These are phyloP conservation scores for Drosophila putrida DNA, from an alignment of 2,888 invertebrate species.

Conservation along the genomic window DNA sequence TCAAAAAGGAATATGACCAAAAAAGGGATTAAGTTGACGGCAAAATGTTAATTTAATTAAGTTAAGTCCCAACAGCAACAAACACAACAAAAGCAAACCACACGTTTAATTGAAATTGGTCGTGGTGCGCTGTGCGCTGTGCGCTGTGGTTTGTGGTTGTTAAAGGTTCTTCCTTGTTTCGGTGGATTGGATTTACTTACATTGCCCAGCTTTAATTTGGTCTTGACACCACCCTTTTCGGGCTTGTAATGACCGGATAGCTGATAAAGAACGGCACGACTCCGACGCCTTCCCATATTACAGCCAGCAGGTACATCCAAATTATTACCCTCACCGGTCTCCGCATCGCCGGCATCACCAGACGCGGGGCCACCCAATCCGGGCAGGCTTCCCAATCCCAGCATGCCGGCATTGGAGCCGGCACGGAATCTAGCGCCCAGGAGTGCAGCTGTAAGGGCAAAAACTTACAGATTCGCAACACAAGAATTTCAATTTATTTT, in stretches of 20 bases:
- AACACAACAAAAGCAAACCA: slow-evolving; percentile 22
- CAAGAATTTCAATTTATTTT: slow-evolving; percentile 46
- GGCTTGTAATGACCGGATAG: slow-evolving; percentile 98
- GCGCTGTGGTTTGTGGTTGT: slow-evolving; percentile 5
- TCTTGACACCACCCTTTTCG: slow-evolving; percentile 92
- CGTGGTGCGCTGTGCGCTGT: not conserved
- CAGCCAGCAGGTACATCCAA: slow-evolving; percentile 93
- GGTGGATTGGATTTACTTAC: slow-evolving; percentile 89
- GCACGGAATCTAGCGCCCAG: slow-evolving; percentile 92
- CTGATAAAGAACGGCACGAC: slow-evolving; percentile 97
- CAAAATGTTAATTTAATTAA: slow-evolving; percentile 36
- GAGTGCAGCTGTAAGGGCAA: slow-evolving; percentile 90
- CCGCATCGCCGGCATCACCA: slow-evolving; percentile 85
- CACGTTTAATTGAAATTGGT: slow-evolving; percentile 43
- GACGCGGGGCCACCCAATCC: slow-evolving; percentile 70
- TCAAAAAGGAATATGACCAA: slow-evolving; percentile 2
- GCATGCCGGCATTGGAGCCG: slow-evolving; percentile 91
- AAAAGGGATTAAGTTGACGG: slow-evolving; percentile 22
- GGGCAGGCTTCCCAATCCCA: slow-evolving; percentile 86
- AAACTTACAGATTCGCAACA: slow-evolving; percentile 83
- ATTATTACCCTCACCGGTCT: slow-evolving; percentile 90
- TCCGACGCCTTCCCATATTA: slow-evolving; percentile 96
- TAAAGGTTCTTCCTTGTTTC: not conserved
- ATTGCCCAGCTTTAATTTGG: slow-evolving; percentile 97
- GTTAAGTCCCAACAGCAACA: slow-evolving; percentile 3